These are phyloP conservation scores for Hypsibius dujardini DNA, from an alignment of 1,140 invertebrate genomes.

Conservation along the genomic window DNA sequence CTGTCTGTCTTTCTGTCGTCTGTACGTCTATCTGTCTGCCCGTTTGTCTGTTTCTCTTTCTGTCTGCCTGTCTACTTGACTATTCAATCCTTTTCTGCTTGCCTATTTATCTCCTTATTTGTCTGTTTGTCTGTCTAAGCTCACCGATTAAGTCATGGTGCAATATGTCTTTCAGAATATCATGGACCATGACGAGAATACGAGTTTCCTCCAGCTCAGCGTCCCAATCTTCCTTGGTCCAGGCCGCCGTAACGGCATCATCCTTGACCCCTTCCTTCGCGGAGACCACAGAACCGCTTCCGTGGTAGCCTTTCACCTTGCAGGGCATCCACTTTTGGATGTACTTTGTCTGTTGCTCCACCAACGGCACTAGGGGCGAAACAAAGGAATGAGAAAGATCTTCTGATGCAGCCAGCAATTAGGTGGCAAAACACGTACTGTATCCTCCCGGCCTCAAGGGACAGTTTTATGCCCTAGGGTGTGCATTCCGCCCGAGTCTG, in stretches of 20 bases:
- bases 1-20: too few species aligned
- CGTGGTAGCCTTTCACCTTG: slow-evolving; percentile 37
- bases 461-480: too few species aligned
- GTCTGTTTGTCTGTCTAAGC: background rate
- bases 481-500: too few species aligned
- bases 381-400: background rate
- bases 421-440: too few species aligned
- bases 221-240: slow-evolving; percentile 46
- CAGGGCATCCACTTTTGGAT: slow-evolving; percentile 45
- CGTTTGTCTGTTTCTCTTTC: too few species aligned
- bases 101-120: too few species aligned
- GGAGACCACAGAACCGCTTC: slow-evolving; percentile 38
- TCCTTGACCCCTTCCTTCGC: too few species aligned
- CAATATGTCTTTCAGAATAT: slow-evolving; percentile 59
- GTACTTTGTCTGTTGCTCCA: slow-evolving; percentile 52
- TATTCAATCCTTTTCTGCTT: too few species aligned
- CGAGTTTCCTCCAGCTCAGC: slow-evolving; percentile 43
- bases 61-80: too few species aligned
- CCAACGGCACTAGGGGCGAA: slow-evolving; percentile 46
- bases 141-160: slow-evolving; percentile 36
- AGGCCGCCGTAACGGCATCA: slow-evolving; percentile 29
- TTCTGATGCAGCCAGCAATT: too few species aligned
- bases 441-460: too few species aligned
- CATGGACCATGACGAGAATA: slow-evolving; percentile 66
- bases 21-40: too few species aligned